A percentile compares a stretch with the other conserved stretches of the same genome.
Conservation (phyloP, 2,888 invertebrate genomes). For the Idaea biselata region DNA sequence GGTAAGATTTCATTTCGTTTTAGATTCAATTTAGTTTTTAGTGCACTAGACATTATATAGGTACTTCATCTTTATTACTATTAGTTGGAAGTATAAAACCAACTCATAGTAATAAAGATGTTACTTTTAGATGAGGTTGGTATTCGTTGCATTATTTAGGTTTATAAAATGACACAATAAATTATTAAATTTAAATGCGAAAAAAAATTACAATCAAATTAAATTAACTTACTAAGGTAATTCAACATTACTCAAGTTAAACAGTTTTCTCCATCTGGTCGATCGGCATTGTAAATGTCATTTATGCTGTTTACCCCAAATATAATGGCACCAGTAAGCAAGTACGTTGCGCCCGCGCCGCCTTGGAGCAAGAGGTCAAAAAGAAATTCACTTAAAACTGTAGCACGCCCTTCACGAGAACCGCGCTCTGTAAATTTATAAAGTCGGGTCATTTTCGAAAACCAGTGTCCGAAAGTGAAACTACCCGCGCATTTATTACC, state of each 20-base stretch:
- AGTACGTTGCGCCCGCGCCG: conserved; percentile 72
- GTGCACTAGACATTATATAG: no score
- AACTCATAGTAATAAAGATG: no score
- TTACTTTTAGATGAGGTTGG: not conserved
- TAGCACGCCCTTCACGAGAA: conserved; percentile 75
- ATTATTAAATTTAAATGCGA: no score
- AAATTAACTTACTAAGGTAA: not conserved
- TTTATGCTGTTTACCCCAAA: conserved; percentile 68
- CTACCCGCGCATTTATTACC: conserved; percentile 78
- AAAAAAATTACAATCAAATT: no score
- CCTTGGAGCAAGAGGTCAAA: conserved; percentile 79
- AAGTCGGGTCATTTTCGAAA: conserved; percentile 78
- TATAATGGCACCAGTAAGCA: conserved; percentile 58
- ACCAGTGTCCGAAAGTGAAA: conserved; percentile 80
- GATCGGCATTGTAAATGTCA: conserved; percentile 56
- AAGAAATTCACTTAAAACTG: conserved; percentile 80
- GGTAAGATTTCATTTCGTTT: no score
- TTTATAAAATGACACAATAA: not conserved
- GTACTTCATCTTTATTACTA: no score
- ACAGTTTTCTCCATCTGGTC: conserved; percentile 23
- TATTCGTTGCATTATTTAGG: not conserved
- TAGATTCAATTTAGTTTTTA: no score
- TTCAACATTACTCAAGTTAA: conserved; percentile 21
- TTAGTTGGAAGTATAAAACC: no score
- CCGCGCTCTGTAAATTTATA: conserved; percentile 63